Conservation (phyloP, 1,140 invertebrate species). For the Sminthurinus signatus region DNA sequence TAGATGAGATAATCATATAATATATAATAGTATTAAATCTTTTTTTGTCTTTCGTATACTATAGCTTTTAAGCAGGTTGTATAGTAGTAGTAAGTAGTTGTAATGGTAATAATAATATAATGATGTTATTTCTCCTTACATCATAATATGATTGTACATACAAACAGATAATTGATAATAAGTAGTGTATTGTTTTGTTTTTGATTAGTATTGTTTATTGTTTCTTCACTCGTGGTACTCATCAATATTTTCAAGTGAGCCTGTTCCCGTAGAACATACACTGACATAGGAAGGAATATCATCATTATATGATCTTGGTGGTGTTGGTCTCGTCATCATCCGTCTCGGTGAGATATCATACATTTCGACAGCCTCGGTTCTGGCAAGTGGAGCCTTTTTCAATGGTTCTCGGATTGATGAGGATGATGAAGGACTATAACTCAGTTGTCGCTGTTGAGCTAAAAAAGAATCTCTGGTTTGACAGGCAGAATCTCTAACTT, state of each 20-base stretch:
- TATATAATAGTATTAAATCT: background rate
- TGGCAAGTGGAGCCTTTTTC: slow-evolving; percentile 24
- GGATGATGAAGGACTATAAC: background rate
- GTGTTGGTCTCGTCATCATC: background rate
- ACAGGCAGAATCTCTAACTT: slow-evolving; percentile 69
- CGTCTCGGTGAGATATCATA: background rate
- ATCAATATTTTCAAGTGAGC: slow-evolving; percentile 11
- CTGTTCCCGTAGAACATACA: background rate
- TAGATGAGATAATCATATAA: background rate
- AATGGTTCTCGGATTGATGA: background rate
- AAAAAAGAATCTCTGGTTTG: slow-evolving; percentile 71
- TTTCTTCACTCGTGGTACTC: slow-evolving; percentile 15
- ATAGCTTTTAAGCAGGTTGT: background rate
- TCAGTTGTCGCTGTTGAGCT: slow-evolving; percentile 38
- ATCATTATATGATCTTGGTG: background rate
- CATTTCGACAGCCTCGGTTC: slow-evolving; percentile 27
- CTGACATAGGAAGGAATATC: background rate
- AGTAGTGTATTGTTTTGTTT: too few relatives aligned
- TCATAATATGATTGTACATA: too few relatives aligned
- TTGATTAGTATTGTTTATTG: too few relatives aligned
- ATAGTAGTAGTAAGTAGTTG: too few relatives aligned
- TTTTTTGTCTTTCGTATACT: slow-evolving; percentile 15
- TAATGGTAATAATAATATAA: too few relatives aligned
- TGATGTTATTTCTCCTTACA: too few relatives aligned
- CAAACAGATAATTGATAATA: too few relatives aligned